Conservation (phyloP, 1,140 invertebrate species). For the Hyles vespertilio region DNA sequence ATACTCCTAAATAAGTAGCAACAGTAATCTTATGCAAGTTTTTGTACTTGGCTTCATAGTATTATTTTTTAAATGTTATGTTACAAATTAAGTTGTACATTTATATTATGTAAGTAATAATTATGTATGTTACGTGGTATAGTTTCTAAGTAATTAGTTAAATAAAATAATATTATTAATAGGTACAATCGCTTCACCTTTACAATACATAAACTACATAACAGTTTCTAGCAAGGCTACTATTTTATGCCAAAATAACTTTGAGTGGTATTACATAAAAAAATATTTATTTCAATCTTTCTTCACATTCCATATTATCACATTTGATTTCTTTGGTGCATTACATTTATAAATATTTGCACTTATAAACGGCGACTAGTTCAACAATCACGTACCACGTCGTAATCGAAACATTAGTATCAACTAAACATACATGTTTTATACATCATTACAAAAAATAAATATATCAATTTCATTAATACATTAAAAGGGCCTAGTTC, state of each 20-base stretch:
- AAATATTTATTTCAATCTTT: conserved; percentile 7
- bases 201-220: background rate
- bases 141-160: background rate
- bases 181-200: background rate
- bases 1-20: too few species aligned
- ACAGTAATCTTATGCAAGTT: too few species aligned
- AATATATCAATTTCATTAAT: background rate
- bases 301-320: conserved; percentile 48
- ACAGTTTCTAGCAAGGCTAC: conserved; percentile 23
- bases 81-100: too few species aligned
- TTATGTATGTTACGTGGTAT: too few species aligned
- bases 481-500: background rate
- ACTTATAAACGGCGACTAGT: conserved; percentile 30
- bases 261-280: conserved; percentile 2
- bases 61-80: too few species aligned
- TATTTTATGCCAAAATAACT: conserved; percentile 2
- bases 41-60: too few species aligned
- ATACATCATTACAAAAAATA: conserved; percentile 1
- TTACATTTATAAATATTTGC: conserved; percentile 30
- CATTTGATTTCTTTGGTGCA: conserved; percentile 47
- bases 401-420: conserved; percentile 3
- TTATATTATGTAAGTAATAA: too few species aligned
- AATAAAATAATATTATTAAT: background rate
- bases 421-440: background rate
- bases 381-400: conserved; percentile 16